These are phyloP conservation scores for Holocentrus rufus DNA, from an alignment of 2,797 vertebrate species.

Conservation along the genomic window DNA sequence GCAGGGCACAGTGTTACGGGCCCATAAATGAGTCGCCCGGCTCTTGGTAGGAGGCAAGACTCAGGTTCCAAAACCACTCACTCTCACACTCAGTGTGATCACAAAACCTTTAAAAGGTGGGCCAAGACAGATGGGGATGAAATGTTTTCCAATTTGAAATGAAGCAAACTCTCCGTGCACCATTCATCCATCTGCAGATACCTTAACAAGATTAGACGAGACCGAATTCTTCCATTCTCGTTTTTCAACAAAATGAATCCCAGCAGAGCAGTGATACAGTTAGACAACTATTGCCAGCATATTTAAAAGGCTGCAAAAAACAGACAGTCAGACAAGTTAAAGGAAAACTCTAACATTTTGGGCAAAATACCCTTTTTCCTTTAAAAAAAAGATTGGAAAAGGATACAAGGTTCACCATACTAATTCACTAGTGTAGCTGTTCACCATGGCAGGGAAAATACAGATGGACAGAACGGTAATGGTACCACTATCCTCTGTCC, in stretches of 20 bases:
- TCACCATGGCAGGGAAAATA: too few species aligned
- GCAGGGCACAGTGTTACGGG: constrained; percentile 67
- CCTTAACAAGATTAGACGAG: background rate
- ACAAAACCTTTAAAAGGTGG: constrained; percentile 32
- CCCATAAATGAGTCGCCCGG: constrained; percentile 63
- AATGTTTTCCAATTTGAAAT: background rate
- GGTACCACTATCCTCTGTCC: background rate
- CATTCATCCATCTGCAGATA: too few species aligned
- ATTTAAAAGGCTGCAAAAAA: background rate
- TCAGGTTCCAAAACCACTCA: constrained; percentile 49
- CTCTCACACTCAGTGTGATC: constrained; percentile 31
- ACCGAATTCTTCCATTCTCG: background rate
- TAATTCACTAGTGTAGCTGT: too few species aligned
- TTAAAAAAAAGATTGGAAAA: background rate
- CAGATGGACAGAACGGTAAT: background rate
- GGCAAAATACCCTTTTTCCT: too few species aligned
- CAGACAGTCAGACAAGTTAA: background rate
- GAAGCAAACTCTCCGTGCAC: too few species aligned
- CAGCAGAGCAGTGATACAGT: too few species aligned
- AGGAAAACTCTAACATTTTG: too few species aligned
- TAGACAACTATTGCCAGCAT: background rate
- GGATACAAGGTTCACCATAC: background rate
- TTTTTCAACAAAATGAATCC: background rate
- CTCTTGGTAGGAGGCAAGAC: constrained; percentile 51
- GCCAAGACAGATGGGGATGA: constrained; percentile 11